Evolutionary conservation across 2,113 vertebrate genomes (phyloP), one percentile per base, ranked within the genome.

Genomic region (Murina feae): DNA sequence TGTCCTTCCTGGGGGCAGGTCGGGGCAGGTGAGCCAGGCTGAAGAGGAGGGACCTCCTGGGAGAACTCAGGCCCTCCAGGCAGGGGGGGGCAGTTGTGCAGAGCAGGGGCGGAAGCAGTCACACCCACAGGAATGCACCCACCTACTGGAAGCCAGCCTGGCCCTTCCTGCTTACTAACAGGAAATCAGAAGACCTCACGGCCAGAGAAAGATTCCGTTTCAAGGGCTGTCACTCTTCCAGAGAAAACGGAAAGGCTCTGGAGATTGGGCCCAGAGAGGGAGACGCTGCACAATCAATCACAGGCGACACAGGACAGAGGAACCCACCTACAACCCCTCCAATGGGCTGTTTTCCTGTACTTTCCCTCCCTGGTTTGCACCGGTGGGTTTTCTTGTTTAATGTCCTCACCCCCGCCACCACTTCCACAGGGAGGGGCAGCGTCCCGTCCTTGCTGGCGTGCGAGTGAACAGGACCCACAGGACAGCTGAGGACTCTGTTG

Each of bases 401-500:
- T 28, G 13, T 78, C 42, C 23, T 23, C 65, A 14, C 5, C 51
- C 32, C 51, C n/a, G 1, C 18, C 20, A 3, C 18, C 65, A 60
- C 2, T 42, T 25, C 42, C 85, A 37, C 35, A 9, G 51, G 80
- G 18, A 49, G n/a, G 47, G 18, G 21, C 49, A 6, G n/a, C 0
- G 1, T 4, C 17, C 14, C 51, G 3, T 12, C 7, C 20, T 69
- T 3, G 47, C 66, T 37, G 49, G n/a, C 0, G 0, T 0, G 12
- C 10, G 17, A 37, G 51, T 30, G 17, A 72, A 25, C 2, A 23
- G 7, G 23, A 63, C 21, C 2, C 1, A 28, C 32, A 72, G 44
- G 35, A 86, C 35, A 44, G 35, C 60, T 16, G 32, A 53, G 66
- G 25, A 55, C 66, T 51, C 65, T 47, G 1, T 53, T 17, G 69